Evolutionary conservation across 2,888 invertebrate species (phyloP).

Genomic region (Fragum whitleyi): DNA sequence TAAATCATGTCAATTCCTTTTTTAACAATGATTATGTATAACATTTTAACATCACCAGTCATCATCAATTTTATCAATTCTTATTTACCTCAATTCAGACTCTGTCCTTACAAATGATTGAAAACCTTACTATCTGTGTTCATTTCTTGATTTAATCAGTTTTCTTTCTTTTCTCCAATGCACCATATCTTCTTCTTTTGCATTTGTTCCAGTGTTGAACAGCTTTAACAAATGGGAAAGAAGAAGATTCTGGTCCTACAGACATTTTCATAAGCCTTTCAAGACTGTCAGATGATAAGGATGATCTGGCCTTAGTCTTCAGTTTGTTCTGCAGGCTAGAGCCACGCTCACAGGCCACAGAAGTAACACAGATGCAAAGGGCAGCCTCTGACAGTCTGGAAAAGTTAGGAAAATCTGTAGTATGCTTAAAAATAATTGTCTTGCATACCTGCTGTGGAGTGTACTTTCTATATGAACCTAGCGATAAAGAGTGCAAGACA

Average conservation of each 20-base stretch:
- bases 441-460: constrained; percentile 2
- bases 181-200: constrained; percentile 13
- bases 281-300: neutral
- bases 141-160: no score
- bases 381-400: neutral
- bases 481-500: neutral
- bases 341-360: constrained; percentile 21
- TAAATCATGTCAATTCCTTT: no score
- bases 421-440: constrained; percentile 1
- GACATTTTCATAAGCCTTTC: constrained; percentile 10
- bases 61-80: no score
- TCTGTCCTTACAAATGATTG: no score
- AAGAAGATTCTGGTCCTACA: constrained; percentile 10
- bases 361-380: constrained; percentile 12
- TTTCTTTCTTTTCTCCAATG: neutral
- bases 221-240: constrained; percentile 10
- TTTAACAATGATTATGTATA: no score
- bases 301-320: constrained; percentile 16
- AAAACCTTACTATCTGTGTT: no score
- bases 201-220: constrained; percentile 2
- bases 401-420: constrained; percentile 8
- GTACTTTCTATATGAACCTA: constrained; percentile 17
- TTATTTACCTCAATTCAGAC: no score
- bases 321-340: constrained; percentile 7
- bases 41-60: no score